Evolutionary conservation across 1,140 invertebrate species (phyloP), one percentile per base, ranked within the genome.

Genomic region (Pomacea maculata): DNA sequence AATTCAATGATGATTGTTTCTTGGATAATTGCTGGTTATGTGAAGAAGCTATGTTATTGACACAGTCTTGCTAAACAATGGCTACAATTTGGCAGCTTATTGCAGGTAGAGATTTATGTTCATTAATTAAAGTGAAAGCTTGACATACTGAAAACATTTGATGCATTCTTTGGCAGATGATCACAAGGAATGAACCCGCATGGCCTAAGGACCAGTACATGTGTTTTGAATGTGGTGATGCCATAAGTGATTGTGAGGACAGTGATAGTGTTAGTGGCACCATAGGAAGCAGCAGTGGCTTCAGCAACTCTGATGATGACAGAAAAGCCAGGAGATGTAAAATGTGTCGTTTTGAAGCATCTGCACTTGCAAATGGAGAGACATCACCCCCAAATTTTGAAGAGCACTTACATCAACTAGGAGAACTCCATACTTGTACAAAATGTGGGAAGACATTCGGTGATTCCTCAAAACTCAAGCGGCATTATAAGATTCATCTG

Each of bases 401-500:
- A 61, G 57, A 61, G 57, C 57, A 61, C 57, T 45, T 45, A 45
- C 34, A 45, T 45, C 57, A 61, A 11, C 57, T 8, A 61, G 57
- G 57, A 17, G 11, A 61, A 61, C 57, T 25, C 19, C 74, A 77
- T 74, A 25, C 34, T 5, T 82, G 80, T 61, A 29, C 29, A n/a
- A 15, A 78, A 45, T 82, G 81, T 68, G 78, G 78, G 3, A 82
- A 82, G 55, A 25, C 73, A 25, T 82, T 82, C 55, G 54, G 61
- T 19, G 73, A 79, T 63, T 68, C 65, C 17, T 75, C 72, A 7
- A 76, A 79, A 21, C 73, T 82, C 10, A 79, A 72, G 61, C 70
- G 79, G 6, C 82, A 83, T 19, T 19, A 52, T 17, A 78, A 78
- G 57, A 80, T 82, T 21, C 82, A 83, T 64, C 68, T 71, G 29